Percentiles rank a stretch among this genome's conserved stretches.
phyloP scores from a whole-genome alignment of 1,140 invertebrate genomes.

The Drosophila pachea region DNA sequence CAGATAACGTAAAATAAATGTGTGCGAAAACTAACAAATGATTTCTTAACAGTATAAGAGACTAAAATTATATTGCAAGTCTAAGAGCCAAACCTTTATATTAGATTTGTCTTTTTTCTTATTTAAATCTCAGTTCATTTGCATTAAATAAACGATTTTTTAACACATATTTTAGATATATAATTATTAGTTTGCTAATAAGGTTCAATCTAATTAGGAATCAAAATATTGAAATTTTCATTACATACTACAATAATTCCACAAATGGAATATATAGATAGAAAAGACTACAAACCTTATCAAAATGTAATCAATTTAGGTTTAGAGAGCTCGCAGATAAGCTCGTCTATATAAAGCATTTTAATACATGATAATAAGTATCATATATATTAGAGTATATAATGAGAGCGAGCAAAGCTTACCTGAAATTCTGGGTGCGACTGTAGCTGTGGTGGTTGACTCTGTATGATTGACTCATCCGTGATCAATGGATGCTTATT shows the following conservation, averaged over 20 bases:
- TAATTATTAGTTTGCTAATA: no score
- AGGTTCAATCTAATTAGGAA: no score
- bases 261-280: constrained; percentile 2
- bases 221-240: no score
- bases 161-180: no score
- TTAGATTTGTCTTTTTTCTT: neutral
- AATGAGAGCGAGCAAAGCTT: constrained; percentile 21
- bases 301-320: constrained; percentile 7
- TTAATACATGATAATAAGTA: constrained; percentile 2
- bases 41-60: neutral
- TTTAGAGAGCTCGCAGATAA: constrained; percentile 2
- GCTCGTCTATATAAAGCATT: neutral
- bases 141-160: no score
- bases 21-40: neutral
- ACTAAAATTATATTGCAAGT: neutral
- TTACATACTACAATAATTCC: no score
- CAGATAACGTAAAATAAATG: neutral
- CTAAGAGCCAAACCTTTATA: neutral
- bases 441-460: constrained; percentile 67
- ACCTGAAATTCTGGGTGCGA: constrained; percentile 64
- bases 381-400: constrained; percentile 1
- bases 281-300: neutral
- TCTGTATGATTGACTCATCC: constrained; percentile 73
- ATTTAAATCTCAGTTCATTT: no score
- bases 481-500: constrained; percentile 57